Base-by-base conservation (phyloP, 2,888 invertebrate species). In the Parnassius apollo region DNA sequence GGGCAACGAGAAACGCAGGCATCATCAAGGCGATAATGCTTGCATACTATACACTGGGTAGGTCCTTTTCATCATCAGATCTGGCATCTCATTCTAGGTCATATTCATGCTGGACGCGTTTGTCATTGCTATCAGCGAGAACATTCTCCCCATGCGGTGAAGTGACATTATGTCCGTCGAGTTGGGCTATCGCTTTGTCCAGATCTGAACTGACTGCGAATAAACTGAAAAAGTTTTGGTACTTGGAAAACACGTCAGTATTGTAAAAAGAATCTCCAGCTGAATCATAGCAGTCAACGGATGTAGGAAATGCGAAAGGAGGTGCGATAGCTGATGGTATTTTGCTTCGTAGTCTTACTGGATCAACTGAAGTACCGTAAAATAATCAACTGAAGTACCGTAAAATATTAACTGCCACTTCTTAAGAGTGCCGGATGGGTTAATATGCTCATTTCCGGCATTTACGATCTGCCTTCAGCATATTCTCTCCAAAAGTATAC, bases 401-500 rank as follows among this genome's bases (percentile, higher is more conserved):
- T 99, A 98, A 85, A 99, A 96, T 76, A 99, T 96, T 67, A 99
- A 93, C 79, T 98, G 97, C 99, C 99, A 99, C 82, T 97, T 97
- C 75, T 96, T 96, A 68, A 99, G 90, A 65, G 97, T 95, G 74
- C 97, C 98, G 57, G 96, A 95, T 78, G 96, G 96, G 78, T 96
- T 96, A 18, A 97, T 96, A 67, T 96, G 95, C 56, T 96, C 93
- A 69, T 95, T 95, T 7, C 97, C 96, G 7, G 92, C 93, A 70
- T 94, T 94, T 22, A 94, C 93, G 60, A 97, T 95, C 96, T 93
- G 12, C 98, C 97, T 79, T 96, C 96, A 52, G 96, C 96, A 72
- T 95, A 96, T 84, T 97, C 97, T 13, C 99, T 99, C 99, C 99
- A 99, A 86, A 97, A 99, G 81, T 99, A 99, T 9, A 99, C 99